phyloP scores from a whole-genome alignment of 2,797 vertebrate genomes.

The Spatula clypeata region DNA sequence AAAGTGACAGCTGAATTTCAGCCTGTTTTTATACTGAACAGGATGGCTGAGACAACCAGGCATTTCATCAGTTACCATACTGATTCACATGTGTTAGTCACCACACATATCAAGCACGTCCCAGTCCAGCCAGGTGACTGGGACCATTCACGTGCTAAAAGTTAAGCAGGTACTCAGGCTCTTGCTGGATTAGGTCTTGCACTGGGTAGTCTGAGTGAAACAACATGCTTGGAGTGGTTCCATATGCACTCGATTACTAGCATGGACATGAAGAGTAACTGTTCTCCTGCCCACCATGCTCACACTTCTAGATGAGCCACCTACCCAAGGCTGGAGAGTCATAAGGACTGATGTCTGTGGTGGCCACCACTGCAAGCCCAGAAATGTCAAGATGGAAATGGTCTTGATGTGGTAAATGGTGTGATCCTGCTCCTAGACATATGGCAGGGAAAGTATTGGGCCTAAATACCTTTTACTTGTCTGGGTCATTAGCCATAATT shows the following conservation, averaged over 20 bases:
- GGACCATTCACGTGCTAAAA: not conserved
- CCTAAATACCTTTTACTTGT: not conserved
- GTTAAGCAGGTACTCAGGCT: not conserved
- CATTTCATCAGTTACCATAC: not conserved
- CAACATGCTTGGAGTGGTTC: not conserved
- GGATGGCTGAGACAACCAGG: not conserved
- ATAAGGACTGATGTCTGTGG: not conserved
- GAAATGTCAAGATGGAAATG: not conserved
- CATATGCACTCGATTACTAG: rapidly evolving
- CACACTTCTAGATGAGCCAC: not conserved
- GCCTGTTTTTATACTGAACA: not conserved
- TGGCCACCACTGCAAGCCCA: not conserved
- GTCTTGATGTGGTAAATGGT: not conserved
- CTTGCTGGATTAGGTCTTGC: not conserved
- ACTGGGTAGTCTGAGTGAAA: not conserved
- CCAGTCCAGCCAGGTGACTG: not conserved
- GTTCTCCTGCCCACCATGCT: not conserved
- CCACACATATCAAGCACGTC: not conserved
- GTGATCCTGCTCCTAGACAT: not conserved
- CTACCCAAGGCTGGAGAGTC: not conserved
- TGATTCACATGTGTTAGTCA: not conserved
- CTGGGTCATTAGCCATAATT: not conserved
- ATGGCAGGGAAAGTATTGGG: not conserved
- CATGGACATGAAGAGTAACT: not conserved
- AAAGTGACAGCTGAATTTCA: not conserved